Evolutionary conservation across 1,140 invertebrate genomes (phyloP), one percentile per base, ranked within the genome.

Genomic region (Lordiphosa stackelbergi): DNA sequence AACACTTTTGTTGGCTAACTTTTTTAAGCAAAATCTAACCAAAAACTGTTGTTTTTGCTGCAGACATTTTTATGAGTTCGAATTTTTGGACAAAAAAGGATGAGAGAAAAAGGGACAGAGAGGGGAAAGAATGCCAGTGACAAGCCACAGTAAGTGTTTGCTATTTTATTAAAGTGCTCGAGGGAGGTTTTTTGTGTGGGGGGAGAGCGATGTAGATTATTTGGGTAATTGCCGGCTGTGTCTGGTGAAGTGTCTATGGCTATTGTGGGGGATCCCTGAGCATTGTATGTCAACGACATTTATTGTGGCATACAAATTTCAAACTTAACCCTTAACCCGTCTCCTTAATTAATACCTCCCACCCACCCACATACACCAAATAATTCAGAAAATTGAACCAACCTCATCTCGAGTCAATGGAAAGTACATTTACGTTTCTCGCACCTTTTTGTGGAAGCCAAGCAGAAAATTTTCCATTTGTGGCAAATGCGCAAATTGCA

Each of bases 391-490:
- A 69, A 38, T 56, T 37, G 43, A 63, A 75, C 28, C 36, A 38
- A 22, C 46, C 49, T 54, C 59, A 66, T 78, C 45, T 46, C 38
- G 13, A 57, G 71, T 63, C 74, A 66, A 70, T 63, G 58, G 53
- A 52, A 57, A 55, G 56, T 64, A 64, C 48, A 64, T 63, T 66
- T 57, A 4, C 43, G 28, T 52, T 43, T 41, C 49, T 41, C 59
- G 54, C 69, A 78, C 75, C 75, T 74, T 71, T 12, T 53, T 12
- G 53, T 45, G 34, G 34, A 62, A 56, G 35, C 66, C 52, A 62
- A 71, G 71, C 57, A 58, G 75, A 79, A 79, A 81, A 83, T 81
- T 68, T 75, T 83, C 68, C 71, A 81, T 81, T 81, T 83, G 75
- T 53, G 71, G 75, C 71, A 81, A 81, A 69, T 69, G 77, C 60